Base-by-base conservation (phyloP, 2,888 invertebrate species). In the Acanthacorydalis orientalis region DNA sequence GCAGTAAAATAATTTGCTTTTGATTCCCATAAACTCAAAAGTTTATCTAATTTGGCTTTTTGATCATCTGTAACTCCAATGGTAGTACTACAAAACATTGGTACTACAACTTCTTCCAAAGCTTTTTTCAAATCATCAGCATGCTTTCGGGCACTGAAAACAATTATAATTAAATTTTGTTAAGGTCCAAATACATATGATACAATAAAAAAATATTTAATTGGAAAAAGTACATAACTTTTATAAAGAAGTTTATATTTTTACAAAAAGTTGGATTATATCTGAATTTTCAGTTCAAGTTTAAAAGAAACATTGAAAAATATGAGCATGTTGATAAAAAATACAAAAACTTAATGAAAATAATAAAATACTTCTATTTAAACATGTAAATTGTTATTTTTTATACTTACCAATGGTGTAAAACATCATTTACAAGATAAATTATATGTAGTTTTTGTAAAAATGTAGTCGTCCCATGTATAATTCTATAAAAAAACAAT, bases 401-500 rank as follows among this genome's bases (percentile, higher is more conserved):
- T 14, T 38, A 7, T 45, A 78, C 81, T 81, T 78, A 90, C 89
- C 90, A 92, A 70, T 97, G 95, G 69, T 97, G 96, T 47, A 98
- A 75, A 52, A 98, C 87, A 76, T 98, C 97, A 72, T 98, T 98
- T 59, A 98, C 88, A 60, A 98, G 77, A 73, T 98, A 98, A 64
- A 98, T 92, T 65, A 98, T 82, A 73, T 98, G 97, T 49, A 98
- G 79, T 67, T 93, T 87, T 69, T 90, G 85, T 55, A 83, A 80
- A 73, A 97, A 97, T 43, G 81, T 75, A 46, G 84, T 78, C 43
- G 68, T 69, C 48, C 74, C 73, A 54, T 76, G 73, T 53, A 75
- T 74, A 32, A 80, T 75, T 64, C 80, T 79, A 60, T 55, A 47
- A 52, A 46, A 53, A 34, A 42, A 35, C 1, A 47, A 35, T 35